Base-by-base conservation (phyloP, 2,113 vertebrate genomes). In the Cariama cristata region DNA sequence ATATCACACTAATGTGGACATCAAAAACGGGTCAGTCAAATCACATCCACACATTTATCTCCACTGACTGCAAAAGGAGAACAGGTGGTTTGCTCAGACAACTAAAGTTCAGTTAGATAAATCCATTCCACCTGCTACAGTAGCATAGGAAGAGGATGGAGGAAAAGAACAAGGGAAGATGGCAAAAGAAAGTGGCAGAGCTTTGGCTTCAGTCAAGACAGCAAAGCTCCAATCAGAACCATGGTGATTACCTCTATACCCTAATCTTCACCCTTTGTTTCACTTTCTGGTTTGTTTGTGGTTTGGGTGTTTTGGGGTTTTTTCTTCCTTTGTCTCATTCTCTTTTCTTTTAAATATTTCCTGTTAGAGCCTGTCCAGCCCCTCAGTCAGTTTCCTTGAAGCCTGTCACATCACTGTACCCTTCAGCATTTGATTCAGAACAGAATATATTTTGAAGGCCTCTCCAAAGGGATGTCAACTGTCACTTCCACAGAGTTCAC, bases 381-480 rank as follows among this genome's bases (percentile, higher is more conserved):
- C 53, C 26, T 90, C 45, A 59, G 17, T n/a, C 18, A 13, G 22
- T 38, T 91, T 86, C 3, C 79, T 71, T 79, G 50, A 72, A 79
- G 63, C 33, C 76, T 90, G 47, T 83, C 81, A 55, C 40, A 38
- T 77, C 74, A 24, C 60, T 72, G 40, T 60, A 86, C 16, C 38
- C 67, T 90, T 94, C 86, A 94, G 47, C 32, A 75, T 74, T 86
- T 81, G 56, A 89, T 89, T 94, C 28, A 45, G 60, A 95, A 45
- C 52, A 87, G 80, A 94, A 85, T 32, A 63, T 24, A 30, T 84
- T 91, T 73, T 38, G 69, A 72, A 81, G 52, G 32, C 69, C 64
- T 90, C 75, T 97, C 72, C 63, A 94, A 90, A 93, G 68, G 11
- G 30, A 58, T 20, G 59, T 68, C 86, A 86, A 24, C 77, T 88